Conservation (phyloP, 2,113 vertebrate species). For the Mirza zaza region DNA sequence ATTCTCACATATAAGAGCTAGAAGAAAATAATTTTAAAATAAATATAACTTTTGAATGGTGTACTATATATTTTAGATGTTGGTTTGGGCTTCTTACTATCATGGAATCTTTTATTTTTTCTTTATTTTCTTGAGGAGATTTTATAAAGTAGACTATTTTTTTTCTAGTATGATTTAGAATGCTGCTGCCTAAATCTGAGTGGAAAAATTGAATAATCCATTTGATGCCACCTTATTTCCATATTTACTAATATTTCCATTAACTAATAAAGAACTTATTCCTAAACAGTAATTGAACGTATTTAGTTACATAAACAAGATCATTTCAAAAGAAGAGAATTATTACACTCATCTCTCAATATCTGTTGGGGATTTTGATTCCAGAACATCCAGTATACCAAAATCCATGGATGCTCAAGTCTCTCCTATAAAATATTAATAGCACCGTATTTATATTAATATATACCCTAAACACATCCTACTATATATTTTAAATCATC, state of each 20-base stretch:
- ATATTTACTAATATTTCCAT: neutral
- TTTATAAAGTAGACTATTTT: neutral
- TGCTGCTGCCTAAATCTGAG: neutral
- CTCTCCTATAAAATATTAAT: neutral
- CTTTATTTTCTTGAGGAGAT: neutral
- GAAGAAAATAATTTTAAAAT: neutral
- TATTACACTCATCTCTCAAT: neutral
- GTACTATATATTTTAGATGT: neutral
- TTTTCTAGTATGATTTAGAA: neutral
- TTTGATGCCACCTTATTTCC: neutral
- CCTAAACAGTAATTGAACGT: neutral
- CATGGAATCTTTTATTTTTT: neutral
- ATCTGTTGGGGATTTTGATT: neutral
- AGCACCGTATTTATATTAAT: neutral
- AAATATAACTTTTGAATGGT: neutral
- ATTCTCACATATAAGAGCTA: neutral
- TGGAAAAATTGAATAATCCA: neutral
- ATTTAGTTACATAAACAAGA: neutral
- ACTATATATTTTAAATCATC: neutral
- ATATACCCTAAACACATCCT: neutral
- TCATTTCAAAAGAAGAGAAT: neutral
- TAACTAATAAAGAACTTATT: neutral
- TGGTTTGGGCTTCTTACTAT: neutral
- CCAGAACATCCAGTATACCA: neutral
- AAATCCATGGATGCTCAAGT: neutral